A percentile compares a stretch with the other conserved stretches of the same genome.
Evolutionary conservation across 2,888 invertebrate species (phyloP).

Genomic region (Limnephilus lunatus): DNA sequence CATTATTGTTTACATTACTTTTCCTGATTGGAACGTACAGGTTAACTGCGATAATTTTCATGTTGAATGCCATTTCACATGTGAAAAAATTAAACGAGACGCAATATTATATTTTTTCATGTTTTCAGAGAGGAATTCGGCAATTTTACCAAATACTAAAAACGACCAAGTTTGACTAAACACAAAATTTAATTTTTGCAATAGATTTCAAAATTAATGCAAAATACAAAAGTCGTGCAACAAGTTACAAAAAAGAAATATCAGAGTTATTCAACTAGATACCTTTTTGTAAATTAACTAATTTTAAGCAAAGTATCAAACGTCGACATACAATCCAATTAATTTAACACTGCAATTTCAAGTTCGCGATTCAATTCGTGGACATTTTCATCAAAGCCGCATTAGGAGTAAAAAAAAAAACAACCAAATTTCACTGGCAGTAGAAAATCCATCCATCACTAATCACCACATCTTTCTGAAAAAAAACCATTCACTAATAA

Average conservation of each 20-base stretch:
- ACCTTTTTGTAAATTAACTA: not conserved
- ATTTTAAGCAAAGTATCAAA: not conserved
- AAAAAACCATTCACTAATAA: not conserved
- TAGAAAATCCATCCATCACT: too few species aligned
- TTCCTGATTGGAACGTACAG: not conserved
- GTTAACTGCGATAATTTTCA: not conserved
- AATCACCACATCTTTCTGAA: not conserved
- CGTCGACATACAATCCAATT: not conserved
- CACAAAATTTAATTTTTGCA: too few species aligned
- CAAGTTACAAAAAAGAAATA: not conserved
- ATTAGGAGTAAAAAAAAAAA: too few species aligned
- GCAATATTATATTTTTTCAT: too few species aligned
- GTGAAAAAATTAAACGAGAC: too few species aligned
- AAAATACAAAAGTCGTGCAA: not conserved
- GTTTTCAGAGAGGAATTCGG: too few species aligned
- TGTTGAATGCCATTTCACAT: not conserved
- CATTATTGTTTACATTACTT: not conserved
- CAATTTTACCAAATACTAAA: too few species aligned
- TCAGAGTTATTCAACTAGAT: not conserved
- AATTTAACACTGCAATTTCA: not conserved
- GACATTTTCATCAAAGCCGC: too few species aligned
- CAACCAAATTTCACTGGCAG: too few species aligned
- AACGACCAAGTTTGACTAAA: too few species aligned
- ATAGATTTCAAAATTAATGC: too few species aligned
- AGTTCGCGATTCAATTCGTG: too few species aligned